A percentile compares a stretch with the other conserved stretches of the same genome.
Evolutionary conservation across 1,140 invertebrate genomes (phyloP).

Genomic region (Asbolus verrucosus): DNA sequence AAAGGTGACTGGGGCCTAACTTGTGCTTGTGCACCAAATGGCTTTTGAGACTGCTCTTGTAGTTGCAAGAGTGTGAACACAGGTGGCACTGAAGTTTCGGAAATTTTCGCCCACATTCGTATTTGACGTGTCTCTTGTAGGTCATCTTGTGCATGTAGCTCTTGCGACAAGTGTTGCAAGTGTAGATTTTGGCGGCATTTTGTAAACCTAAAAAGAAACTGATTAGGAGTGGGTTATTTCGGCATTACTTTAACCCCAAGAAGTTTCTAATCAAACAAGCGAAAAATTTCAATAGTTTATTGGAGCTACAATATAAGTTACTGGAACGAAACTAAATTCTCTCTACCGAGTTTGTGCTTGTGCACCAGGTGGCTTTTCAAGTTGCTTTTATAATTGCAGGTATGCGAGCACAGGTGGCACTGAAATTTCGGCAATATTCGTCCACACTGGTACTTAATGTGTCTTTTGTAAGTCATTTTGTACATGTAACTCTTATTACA

Average conservation of each 20-base stretch:
- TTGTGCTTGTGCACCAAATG: slow-evolving; percentile 27
- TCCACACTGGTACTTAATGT: slow-evolving; percentile 75
- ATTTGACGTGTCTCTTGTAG: slow-evolving; percentile 72
- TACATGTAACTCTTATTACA: slow-evolving; percentile 10
- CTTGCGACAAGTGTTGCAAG: too few relatives aligned
- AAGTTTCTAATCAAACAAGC: too few relatives aligned
- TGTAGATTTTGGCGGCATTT: too few relatives aligned
- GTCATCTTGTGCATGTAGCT: slow-evolving; percentile 25
- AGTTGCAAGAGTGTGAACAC: slow-evolving; percentile 25
- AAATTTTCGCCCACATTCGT: slow-evolving; percentile 73
- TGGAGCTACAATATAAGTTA: neutral
- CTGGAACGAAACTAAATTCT: neutral
- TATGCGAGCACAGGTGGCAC: slow-evolving; percentile 63
- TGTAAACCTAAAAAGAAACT: too few relatives aligned
- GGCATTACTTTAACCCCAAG: too few relatives aligned
- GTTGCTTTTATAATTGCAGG: slow-evolving; percentile 34
- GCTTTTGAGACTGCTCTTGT: slow-evolving; percentile 29
- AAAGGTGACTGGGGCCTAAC: too few relatives aligned
- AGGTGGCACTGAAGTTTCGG: slow-evolving; percentile 73
- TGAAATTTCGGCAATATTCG: slow-evolving; percentile 73
- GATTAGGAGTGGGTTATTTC: too few relatives aligned
- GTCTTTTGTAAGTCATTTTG: slow-evolving; percentile 65
- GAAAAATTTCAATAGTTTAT: too few relatives aligned
- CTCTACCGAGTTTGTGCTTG: slow-evolving; percentile 7
- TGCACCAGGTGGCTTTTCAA: slow-evolving; percentile 21